phyloP scores from a whole-genome alignment of 2,888 invertebrate genomes.

The Pinctada fucata region DNA sequence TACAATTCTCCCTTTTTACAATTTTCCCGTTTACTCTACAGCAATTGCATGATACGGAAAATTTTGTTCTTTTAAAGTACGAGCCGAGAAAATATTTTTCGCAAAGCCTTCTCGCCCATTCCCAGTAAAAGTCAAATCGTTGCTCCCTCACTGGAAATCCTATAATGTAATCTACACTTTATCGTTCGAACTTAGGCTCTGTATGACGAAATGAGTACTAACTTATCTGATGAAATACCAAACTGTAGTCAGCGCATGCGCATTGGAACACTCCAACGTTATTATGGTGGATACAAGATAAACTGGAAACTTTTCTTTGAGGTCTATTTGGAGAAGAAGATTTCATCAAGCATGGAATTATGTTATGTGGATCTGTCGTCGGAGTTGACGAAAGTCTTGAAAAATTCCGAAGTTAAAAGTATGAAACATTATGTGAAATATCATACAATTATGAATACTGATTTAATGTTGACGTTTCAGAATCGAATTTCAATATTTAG shows the following conservation, averaged over 20 bases:
- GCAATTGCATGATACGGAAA: too few species aligned
- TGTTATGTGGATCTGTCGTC: conserved; percentile 31
- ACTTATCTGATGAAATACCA: conserved; percentile 22
- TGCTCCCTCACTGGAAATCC: too few species aligned
- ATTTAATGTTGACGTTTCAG: conserved; percentile 18
- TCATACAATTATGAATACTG: conserved; percentile 34
- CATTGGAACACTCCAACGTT: conserved; percentile 18
- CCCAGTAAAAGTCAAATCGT: too few species aligned
- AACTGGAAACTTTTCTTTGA: conserved; percentile 35
- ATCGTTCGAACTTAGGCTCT: conserved; percentile 8
- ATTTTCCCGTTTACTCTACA: too few species aligned
- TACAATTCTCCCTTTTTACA: too few species aligned
- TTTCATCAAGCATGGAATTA: conserved; percentile 27
- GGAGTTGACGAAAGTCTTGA: conserved; percentile 22
- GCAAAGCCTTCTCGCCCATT: too few species aligned
- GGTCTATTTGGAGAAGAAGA: conserved; percentile 25
- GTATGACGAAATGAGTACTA: conserved; percentile 26
- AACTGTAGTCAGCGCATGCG: conserved; percentile 29
- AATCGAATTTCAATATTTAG: conserved; percentile 21
- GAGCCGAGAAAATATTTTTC: too few species aligned
- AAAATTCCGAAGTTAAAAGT: conserved; percentile 18
- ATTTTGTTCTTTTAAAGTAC: too few species aligned
- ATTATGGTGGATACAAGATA: conserved; percentile 26
- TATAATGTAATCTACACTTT: too few species aligned
- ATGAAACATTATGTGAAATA: conserved; percentile 28